Evolutionary conservation across 1,140 invertebrate species (phyloP).

Genomic region (Schlechtendalia chinensis): DNA sequence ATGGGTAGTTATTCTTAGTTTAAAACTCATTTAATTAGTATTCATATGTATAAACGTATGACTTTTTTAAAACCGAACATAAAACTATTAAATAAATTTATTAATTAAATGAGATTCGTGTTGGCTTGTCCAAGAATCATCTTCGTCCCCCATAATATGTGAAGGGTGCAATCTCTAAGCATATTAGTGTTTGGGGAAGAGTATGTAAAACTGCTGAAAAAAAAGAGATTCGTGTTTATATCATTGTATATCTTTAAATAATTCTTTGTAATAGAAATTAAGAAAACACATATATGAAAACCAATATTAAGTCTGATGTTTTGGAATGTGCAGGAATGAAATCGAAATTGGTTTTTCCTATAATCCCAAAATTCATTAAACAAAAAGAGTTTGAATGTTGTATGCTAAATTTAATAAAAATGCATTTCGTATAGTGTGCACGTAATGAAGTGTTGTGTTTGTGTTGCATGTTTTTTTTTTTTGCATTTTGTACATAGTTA

Average conservation of each 20-base stretch:
- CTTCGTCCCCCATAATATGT: no score
- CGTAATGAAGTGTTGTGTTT: constrained; percentile 30
- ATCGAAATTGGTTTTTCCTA: not conserved
- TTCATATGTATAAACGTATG: no score
- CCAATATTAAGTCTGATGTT: constrained; percentile 10
- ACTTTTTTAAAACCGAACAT: no score
- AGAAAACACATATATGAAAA: not conserved
- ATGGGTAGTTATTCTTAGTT: no score
- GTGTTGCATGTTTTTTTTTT: constrained; percentile 45
- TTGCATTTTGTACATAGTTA: constrained; percentile 25
- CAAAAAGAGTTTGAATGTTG: constrained; percentile 6
- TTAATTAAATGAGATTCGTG: no score
- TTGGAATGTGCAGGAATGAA: constrained; percentile 21
- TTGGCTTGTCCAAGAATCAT: no score
- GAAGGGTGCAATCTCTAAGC: no score
- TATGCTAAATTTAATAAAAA: constrained; percentile 22
- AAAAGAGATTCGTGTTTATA: constrained; percentile 6
- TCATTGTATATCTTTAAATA: constrained; percentile 34
- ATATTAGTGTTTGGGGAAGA: no score
- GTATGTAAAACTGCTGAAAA: no score
- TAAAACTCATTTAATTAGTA: no score
- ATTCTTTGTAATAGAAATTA: constrained; percentile 13
- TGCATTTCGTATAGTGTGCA: constrained; percentile 17
- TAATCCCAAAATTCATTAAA: not conserved
- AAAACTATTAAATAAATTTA: no score